Percentiles rank a stretch among this genome's conserved stretches.
Conservation (phyloP, 2,888 invertebrate species). For the Calephelis perditalis region DNA sequence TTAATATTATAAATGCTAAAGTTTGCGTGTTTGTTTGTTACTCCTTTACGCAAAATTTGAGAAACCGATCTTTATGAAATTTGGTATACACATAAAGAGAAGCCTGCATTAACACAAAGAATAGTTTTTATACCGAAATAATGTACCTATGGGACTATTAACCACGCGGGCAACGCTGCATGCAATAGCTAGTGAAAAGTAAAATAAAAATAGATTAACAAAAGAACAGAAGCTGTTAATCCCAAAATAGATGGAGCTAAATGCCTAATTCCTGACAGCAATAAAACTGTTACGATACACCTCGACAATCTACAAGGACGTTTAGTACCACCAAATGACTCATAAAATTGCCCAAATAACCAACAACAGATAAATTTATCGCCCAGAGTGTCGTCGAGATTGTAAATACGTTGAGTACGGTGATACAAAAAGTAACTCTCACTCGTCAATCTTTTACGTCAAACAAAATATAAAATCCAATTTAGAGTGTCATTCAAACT, state of each 20-base stretch:
- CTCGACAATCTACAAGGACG: constrained; percentile 47
- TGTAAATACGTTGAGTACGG: constrained; percentile 56
- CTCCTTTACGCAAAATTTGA: too few species aligned
- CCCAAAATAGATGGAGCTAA: background rate
- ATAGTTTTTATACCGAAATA: too few species aligned
- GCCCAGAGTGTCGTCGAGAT: constrained; percentile 55
- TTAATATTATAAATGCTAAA: too few species aligned
- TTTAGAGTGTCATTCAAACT: constrained; percentile 56
- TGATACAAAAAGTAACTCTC: constrained; percentile 43
- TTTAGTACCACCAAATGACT: constrained; percentile 68
- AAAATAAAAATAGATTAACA: background rate
- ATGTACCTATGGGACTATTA: too few species aligned
- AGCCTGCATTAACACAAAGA: too few species aligned
- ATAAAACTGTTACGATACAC: constrained; percentile 39
- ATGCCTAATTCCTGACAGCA: constrained; percentile 14
- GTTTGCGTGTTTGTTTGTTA: too few species aligned
- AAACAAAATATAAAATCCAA: constrained; percentile 78
- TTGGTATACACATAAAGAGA: too few species aligned
- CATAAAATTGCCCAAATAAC: constrained; percentile 73
- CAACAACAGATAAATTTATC: constrained; percentile 71
- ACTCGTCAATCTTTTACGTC: constrained; percentile 75
- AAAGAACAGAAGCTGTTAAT: background rate
- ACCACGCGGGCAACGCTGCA: too few species aligned
- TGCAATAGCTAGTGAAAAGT: too few species aligned
- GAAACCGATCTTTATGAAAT: too few species aligned